Base-by-base conservation (phyloP, 2,113 vertebrate species). In the Rhodinocichla rosea region DNA sequence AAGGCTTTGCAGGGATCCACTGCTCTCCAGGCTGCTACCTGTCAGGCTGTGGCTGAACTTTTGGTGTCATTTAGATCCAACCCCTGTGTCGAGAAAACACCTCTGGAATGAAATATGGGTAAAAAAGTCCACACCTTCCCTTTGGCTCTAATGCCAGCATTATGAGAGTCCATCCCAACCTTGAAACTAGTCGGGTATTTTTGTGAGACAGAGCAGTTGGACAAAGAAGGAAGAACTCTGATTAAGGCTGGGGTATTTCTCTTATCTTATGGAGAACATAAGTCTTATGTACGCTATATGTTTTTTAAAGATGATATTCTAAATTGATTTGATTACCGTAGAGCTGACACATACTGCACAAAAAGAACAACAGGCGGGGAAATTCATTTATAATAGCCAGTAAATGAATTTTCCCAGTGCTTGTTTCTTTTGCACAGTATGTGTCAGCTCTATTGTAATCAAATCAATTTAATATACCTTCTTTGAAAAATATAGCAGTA, bases 331-430 rank as follows among this genome's bases (percentile, higher is more conserved):
- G 89, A 94, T 96, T 95, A 94, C 87, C 92, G 90, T 50, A 84
- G 83, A 91, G 87, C 68, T 94, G 96, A 95, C 90, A 96, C 83
- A 75, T 39, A 47, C 63, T 82, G 87, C 60, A 56, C 71, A 92
- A 86, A 95, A 95, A 96, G 87, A 95, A 96, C 94, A 95, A 89
- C 57, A 65, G 88, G 68, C 55, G 0, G 83, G 55, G 52, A 97
- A 97, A 97, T 95, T 94, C 89, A 95, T 94, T 93, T 97, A 81
- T 94, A 95, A 96, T 94, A 86, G 79, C 63, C 65, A 94, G 68
- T 87, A 84, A 89, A 93, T 96, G 90, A 91, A 96, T 96, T 95
- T 97, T 83, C 69, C 59, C 92, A 93, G 40, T 57, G 77, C 86
- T 88, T 80, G 32, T 93, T 95, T 92, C 94, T 93, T 96, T 91